Evolutionary conservation across 2,888 invertebrate genomes (phyloP).

Genomic region (Coelogynopora nodosa): DNA sequence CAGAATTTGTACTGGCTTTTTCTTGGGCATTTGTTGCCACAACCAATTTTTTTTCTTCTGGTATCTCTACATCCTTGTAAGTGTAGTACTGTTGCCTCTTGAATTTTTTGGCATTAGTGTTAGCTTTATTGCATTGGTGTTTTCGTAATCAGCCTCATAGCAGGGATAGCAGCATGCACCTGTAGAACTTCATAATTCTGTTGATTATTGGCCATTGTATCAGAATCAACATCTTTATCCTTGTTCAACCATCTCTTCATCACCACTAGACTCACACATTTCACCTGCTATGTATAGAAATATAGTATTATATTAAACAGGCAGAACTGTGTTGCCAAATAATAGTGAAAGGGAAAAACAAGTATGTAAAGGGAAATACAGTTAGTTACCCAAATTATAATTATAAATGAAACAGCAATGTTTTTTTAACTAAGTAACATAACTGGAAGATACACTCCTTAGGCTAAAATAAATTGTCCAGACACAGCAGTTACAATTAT

Average conservation of each 20-base stretch:
- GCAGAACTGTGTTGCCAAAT: not conserved
- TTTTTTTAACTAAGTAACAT: not conserved
- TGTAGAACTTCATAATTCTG: too few species aligned
- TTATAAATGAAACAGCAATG: not conserved
- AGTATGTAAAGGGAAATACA: not conserved
- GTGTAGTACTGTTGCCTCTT: too few species aligned
- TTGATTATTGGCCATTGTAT: too few species aligned
- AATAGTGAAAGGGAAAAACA: not conserved
- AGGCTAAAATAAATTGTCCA: not conserved
- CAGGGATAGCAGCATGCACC: too few species aligned
- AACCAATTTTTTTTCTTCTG: too few species aligned
- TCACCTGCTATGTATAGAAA: not conserved
- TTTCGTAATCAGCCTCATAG: too few species aligned
- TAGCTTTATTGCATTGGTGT: too few species aligned
- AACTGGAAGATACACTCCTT: not conserved
- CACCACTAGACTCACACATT: not conserved
- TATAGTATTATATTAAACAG: not conserved
- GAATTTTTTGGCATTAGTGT: too few species aligned
- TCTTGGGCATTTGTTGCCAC: too few species aligned
- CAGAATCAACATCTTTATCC: not conserved
- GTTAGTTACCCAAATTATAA: not conserved
- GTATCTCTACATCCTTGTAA: too few species aligned
- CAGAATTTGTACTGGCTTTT: too few species aligned
- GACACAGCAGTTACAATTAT: not conserved
- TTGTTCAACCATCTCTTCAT: not conserved